These are phyloP conservation scores for Rhopalosiphum nymphaeae DNA, from an alignment of 2,888 invertebrate genomes.

Conservation along the genomic window DNA sequence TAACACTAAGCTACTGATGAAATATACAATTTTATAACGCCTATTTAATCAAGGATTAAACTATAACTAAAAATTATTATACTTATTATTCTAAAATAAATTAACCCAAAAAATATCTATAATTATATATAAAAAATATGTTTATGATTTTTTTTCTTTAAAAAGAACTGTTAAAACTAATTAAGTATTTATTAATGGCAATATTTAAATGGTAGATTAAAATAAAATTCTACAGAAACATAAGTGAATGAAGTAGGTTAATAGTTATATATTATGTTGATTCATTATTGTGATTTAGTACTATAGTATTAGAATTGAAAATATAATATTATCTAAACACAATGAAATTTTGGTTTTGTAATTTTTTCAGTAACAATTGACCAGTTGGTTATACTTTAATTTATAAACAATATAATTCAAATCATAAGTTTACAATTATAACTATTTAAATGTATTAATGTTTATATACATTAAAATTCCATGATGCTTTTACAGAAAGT, in stretches of 20 bases:
- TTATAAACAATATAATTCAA: conserved; percentile 1
- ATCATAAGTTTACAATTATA: neutral
- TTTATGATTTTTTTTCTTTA: neutral
- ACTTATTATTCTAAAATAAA: neutral
- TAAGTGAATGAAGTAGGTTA: neutral
- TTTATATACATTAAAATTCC: conserved; percentile 16
- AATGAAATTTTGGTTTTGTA: neutral
- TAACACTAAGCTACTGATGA: neutral
- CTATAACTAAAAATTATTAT: conserved; percentile 21
- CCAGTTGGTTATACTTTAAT: neutral
- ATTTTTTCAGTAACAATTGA: neutral
- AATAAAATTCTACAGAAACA: neutral
- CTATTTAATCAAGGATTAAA: neutral
- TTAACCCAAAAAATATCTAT: neutral
- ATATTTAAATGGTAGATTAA: neutral
- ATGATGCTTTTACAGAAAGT: conserved; percentile 37
- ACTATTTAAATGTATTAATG: neutral
- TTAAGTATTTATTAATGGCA: neutral
- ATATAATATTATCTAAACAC: conserved; percentile 16
- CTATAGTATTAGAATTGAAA: neutral
- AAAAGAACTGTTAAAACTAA: neutral
- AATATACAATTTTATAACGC: neutral
- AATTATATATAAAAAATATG: neutral
- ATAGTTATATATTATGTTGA: neutral
- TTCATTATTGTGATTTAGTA: neutral